Evolutionary conservation across 2,113 vertebrate genomes (phyloP).

Genomic region (Thamnaconus septentrionalis): DNA sequence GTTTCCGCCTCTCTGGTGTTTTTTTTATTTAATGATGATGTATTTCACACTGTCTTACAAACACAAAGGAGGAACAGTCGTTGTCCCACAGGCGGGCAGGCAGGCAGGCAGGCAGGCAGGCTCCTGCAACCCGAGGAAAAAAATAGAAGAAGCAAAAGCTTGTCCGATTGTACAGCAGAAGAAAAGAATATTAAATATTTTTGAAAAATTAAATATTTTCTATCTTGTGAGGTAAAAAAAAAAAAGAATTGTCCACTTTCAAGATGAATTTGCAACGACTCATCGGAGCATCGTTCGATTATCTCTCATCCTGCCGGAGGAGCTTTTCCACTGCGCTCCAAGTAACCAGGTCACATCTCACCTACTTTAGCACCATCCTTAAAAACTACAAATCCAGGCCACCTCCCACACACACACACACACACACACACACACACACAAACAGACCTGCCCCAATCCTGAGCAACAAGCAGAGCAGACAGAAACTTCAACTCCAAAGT

Average conservation of each 20-base stretch:
- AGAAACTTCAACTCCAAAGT: background rate
- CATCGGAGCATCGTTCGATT: too few relatives aligned
- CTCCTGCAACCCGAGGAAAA: constrained; percentile 17
- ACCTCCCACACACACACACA: constrained; percentile 5
- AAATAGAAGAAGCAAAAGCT: constrained; percentile 10
- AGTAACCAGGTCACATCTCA: constrained; percentile 61
- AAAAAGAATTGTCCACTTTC: too few relatives aligned
- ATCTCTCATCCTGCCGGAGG: constrained; percentile 31
- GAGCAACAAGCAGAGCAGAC: too few relatives aligned
- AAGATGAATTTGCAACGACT: too few relatives aligned
- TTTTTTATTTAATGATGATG: constrained; percentile 29
- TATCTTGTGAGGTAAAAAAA: too few relatives aligned
- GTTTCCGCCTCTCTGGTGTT: constrained; percentile 18
- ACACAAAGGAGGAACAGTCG: constrained; percentile 21
- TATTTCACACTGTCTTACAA: constrained; percentile 34
- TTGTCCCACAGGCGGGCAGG: background rate
- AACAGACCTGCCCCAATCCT: background rate
- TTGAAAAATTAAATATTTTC: too few relatives aligned
- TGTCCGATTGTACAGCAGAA: background rate
- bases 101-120: constrained; percentile 12
- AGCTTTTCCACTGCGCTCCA: constrained; percentile 34
- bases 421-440: background rate
- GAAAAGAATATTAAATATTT: too few relatives aligned
- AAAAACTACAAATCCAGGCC: constrained; percentile 54
- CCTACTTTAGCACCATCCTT: constrained; percentile 47